Base-by-base conservation (phyloP, 2,888 invertebrate species). In the Hydraecia micacea region DNA sequence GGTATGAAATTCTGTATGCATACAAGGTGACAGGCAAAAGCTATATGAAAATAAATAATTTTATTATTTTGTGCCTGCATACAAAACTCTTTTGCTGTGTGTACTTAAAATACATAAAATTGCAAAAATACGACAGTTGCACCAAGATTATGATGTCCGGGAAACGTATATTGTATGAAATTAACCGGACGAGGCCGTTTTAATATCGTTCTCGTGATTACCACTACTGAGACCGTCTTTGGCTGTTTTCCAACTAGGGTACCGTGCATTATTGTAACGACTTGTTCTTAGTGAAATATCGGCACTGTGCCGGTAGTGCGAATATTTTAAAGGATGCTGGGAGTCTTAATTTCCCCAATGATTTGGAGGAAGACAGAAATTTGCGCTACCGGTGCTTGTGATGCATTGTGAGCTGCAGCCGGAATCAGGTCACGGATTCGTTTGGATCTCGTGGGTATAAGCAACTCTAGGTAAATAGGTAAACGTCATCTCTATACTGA, bases 191-290 rank as follows among this genome's bases (percentile, higher is more conserved):
- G 90, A 77, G 74, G 77, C 75, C 86, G 83, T 78, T 89, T 86
- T 88, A 86, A 84, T 84, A 87, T 87, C 90, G 89, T 87, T 82
- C 84, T 83, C 80, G 55, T 77, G 88, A 92, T 91, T 89, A 79
- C 74, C 77, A 36, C 86, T 36, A 66, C 65, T 49, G 79, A 87
- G 88, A 86, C 79, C 76, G 86, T 86, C 88, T 88, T 88, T 94
- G 95, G 95, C 93, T 69, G 70, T 67, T 77, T 85, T 91, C 95
- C 95, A 95, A 95, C 89, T 94, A 89, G 93, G 90, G 87, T 92
- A 91, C 89, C 86, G 91, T 92, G 92, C 91, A 92, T 92, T 91
- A 91, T 90, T 91, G 88, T 91, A 91, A 90, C 85, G 89, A 89
- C 86, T 85, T 86, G 86, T 88, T 89, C 87, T 90, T 91, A 91